A percentile compares a stretch with the other conserved stretches of the same genome.
These are phyloP conservation scores for Melinaea marsaeus DNA, from an alignment of 2,888 invertebrate species.

Conservation along the genomic window DNA sequence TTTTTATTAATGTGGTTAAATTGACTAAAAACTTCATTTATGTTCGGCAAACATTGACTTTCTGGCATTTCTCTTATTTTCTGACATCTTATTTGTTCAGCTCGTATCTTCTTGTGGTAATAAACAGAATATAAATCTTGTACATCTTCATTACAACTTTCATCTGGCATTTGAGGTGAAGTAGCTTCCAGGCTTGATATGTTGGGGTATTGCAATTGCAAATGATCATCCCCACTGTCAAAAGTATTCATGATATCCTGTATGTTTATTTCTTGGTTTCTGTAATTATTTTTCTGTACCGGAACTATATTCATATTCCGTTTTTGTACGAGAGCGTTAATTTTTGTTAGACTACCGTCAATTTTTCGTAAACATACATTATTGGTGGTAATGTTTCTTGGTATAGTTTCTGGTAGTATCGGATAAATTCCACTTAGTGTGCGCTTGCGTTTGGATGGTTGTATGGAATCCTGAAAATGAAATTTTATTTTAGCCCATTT, in stretches of 20 bases:
- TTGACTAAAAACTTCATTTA: constrained; percentile 50
- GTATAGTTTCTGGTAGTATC: constrained; percentile 31
- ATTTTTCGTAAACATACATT: constrained; percentile 42
- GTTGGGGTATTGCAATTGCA: constrained; percentile 24
- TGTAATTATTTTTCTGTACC: constrained; percentile 13
- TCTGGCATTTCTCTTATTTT: constrained; percentile 15
- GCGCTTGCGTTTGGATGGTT: constrained; percentile 38
- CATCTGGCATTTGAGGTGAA: constrained; percentile 5
- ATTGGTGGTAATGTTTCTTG: constrained; percentile 32
- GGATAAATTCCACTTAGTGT: constrained; percentile 55
- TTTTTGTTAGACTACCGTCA: constrained; percentile 51
- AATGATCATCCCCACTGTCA: constrained; percentile 22
- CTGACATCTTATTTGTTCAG: constrained; percentile 42
- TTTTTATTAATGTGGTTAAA: constrained; percentile 38
- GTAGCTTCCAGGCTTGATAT: constrained; percentile 15
- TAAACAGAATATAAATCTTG: constrained; percentile 35
- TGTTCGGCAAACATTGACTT: constrained; percentile 43
- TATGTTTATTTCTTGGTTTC: constrained; percentile 35
- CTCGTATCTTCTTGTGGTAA: constrained; percentile 51
- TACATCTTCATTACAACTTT: constrained; percentile 16
- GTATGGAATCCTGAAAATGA: constrained; percentile 17
- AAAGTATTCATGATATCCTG: constrained; percentile 41
- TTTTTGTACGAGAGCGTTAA: constrained; percentile 54
- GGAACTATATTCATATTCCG: constrained; percentile 19
- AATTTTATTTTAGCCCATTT: too few species aligned